Percentiles rank a stretch among this genome's conserved stretches.
Evolutionary conservation across 1,140 invertebrate genomes (phyloP).

Genomic region (Danaus plexippus): DNA sequence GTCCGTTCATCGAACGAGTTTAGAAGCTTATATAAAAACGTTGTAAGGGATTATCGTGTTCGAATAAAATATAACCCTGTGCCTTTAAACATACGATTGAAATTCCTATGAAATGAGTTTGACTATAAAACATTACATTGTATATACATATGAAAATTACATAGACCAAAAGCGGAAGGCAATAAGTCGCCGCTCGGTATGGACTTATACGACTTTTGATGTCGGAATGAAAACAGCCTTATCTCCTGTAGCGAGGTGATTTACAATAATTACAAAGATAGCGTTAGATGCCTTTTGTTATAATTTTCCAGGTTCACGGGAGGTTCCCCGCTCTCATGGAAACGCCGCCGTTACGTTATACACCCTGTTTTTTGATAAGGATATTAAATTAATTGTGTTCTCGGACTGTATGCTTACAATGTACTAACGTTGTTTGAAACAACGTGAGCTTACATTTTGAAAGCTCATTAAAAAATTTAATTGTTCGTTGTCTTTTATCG

Average conservation of each 20-base stretch:
- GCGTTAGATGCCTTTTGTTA: conserved; percentile 71
- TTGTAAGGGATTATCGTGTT: conserved; percentile 25
- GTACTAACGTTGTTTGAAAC: conserved; percentile 46
- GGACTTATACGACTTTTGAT: conserved; percentile 47
- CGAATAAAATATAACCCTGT: conserved; percentile 27
- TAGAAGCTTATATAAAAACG: conserved; percentile 30
- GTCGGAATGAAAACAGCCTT: conserved; percentile 45
- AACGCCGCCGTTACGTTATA: conserved; percentile 67
- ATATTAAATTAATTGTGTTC: conserved; percentile 65
- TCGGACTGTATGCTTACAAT: conserved; percentile 53
- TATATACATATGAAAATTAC: conserved; percentile 25
- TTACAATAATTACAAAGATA: conserved; percentile 75
- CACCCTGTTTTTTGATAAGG: conserved; percentile 71
- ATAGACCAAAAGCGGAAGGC: conserved; percentile 37
- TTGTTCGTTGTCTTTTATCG: too few relatives aligned
- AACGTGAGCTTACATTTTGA: conserved; percentile 61
- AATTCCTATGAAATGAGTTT: conserved; percentile 22
- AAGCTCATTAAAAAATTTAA: conserved; percentile 42
- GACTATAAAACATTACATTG: conserved; percentile 32
- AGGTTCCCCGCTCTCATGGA: conserved; percentile 65
- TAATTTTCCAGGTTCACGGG: conserved; percentile 69
- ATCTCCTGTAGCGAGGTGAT: conserved; percentile 71
- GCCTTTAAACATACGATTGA: conserved; percentile 21
- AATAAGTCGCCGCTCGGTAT: conserved; percentile 32
- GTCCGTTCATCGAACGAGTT: conserved; percentile 61